A percentile compares a stretch with the other conserved stretches of the same genome.
Conservation (phyloP, 2,888 invertebrate genomes). For the Agrochola litura region DNA sequence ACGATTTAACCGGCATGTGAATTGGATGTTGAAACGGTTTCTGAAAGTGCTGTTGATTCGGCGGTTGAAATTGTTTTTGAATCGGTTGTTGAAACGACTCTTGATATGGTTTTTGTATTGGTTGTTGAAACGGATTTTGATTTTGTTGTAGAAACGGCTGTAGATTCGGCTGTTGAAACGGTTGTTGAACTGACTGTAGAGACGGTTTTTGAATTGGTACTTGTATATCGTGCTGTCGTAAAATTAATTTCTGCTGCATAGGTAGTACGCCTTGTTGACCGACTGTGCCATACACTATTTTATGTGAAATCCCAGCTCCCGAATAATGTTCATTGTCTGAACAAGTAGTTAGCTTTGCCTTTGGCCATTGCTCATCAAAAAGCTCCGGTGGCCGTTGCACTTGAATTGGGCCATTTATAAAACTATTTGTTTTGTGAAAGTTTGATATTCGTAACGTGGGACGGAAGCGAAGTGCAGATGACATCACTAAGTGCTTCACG, state of each 20-base stretch:
- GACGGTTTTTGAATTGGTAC: background rate
- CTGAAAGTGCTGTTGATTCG: slow-evolving; percentile 2
- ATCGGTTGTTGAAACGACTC: background rate
- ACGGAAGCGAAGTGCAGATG: slow-evolving; percentile 14
- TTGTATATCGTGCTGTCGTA: slow-evolving; percentile 9
- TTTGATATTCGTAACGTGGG: slow-evolving; percentile 31
- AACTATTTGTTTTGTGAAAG: slow-evolving; percentile 7
- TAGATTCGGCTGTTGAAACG: background rate
- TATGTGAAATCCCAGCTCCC: background rate
- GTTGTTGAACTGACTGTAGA: background rate
- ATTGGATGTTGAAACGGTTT: background rate
- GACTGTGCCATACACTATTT: background rate
- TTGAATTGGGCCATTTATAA: background rate
- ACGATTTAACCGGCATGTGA: background rate
- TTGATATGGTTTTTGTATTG: background rate
- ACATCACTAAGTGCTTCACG: slow-evolving; percentile 25
- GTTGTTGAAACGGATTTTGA: background rate
- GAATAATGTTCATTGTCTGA: background rate
- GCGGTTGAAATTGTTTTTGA: background rate
- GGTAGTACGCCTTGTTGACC: background rate
- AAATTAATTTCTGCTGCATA: background rate
- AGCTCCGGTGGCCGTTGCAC: background rate
- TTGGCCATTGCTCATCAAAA: slow-evolving; percentile 14
- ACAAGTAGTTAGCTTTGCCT: slow-evolving; percentile 1
- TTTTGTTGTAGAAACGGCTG: background rate